Conservation (phyloP, 2,797 vertebrate genomes). For the Ctenopoma kingsleyae region DNA sequence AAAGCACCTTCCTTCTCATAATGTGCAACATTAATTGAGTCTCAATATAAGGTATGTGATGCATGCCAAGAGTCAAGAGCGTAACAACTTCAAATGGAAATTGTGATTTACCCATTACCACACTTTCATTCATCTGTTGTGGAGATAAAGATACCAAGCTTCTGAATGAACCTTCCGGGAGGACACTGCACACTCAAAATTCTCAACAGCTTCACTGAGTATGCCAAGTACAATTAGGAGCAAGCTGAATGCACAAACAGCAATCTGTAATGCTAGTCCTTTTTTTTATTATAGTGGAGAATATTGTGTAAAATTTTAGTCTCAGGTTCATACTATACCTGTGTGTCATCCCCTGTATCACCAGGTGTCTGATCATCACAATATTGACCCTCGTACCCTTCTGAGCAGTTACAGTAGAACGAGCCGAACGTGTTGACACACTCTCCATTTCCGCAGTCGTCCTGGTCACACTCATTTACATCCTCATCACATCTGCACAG, state of each 20-base stretch:
- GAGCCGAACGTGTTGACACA: constrained; percentile 93
- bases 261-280: background rate
- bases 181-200: constrained; percentile 38
- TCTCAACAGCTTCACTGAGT: constrained; percentile 40
- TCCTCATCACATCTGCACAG: constrained; percentile 92
- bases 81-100: constrained; percentile 65
- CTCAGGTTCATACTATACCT: constrained; percentile 57
- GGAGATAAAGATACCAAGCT: constrained; percentile 39
- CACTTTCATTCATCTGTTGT: constrained; percentile 44
- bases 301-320: background rate
- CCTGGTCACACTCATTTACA: constrained; percentile 90
- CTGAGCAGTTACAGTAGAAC: constrained; percentile 94
- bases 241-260: constrained; percentile 30
- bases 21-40: constrained; percentile 32
- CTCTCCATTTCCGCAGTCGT: constrained; percentile 88
- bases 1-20: constrained; percentile 18
- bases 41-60: constrained; percentile 16
- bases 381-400: constrained; percentile 89
- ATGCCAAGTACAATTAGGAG: constrained; percentile 50
- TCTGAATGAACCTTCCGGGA: constrained; percentile 32
- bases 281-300: background rate
- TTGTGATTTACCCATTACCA: constrained; percentile 51
- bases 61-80: constrained; percentile 48
- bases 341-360: constrained; percentile 81
- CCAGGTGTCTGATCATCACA: constrained; percentile 86